Base-by-base conservation (phyloP, 2,888 invertebrate species). In the Macrosoma leucophasiata region DNA sequence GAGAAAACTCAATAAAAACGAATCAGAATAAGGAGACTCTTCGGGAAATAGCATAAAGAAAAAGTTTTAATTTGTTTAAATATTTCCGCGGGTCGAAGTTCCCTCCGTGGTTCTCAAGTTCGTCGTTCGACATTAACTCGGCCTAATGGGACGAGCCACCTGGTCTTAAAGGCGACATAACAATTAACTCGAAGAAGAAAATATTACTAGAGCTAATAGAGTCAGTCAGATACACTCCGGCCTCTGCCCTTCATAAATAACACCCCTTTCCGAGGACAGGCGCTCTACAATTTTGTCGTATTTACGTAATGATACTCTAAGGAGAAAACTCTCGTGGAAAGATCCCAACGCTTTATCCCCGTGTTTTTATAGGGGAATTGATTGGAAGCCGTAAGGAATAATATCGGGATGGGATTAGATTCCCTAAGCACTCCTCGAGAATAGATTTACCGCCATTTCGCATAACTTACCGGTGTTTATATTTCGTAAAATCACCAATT, bases 21-120 rank as follows among this genome's bases (percentile, higher is more conserved):
- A 67, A 69, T 62, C 65, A 63, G 60, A 71, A 68, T 64, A 64
- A 70, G 61, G 60, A 62, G 55, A 62, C 54, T 62, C 58, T 65
- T 61, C 60, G 54, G 55, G 61, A 69, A 70, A 69, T 65, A 56
- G 60, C 53, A 65, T 67, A 65, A 72, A 69, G 72, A 63, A 73
- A 76, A 84, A 81, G 71, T 82, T 81, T 79, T 76, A 79, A 81
- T 82, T 82, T 76, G 76, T 76, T 81, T 75, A 78, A 79, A 81
- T 75, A 81, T 81, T 79, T 78, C 74, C 68, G 61, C 61, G 63
- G 58, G 54, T 56, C 50, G 47, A 57, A 52, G 56, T 61, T 69
- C 62, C 60, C 62, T 55, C 56, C 54, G 66, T 53, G 62, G 59
- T 59, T 66, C 64, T 67, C 68, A 62, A 72, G 72, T 77, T 77